These are phyloP conservation scores for Maniola hyperantus DNA, from an alignment of 2,888 invertebrate genomes.

Conservation along the genomic window DNA sequence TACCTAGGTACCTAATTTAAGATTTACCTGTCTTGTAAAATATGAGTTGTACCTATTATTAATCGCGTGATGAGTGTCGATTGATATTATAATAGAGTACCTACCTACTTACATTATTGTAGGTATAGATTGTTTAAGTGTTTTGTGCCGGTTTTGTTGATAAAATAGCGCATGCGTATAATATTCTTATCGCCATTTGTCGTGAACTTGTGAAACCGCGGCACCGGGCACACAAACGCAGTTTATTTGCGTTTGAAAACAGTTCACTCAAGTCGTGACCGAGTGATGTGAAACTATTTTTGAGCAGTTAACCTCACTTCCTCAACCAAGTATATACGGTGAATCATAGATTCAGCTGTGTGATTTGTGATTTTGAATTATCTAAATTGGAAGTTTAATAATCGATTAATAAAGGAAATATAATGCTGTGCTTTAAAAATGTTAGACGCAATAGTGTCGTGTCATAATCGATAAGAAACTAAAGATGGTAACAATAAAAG, in stretches of 20 bases:
- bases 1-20: no score
- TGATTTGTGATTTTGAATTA: constrained; percentile 9
- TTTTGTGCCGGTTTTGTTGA: no score
- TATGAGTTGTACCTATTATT: background rate
- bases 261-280: constrained; percentile 41
- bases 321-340: constrained; percentile 45
- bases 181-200: constrained; percentile 30
- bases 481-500: constrained; percentile 49
- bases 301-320: constrained; percentile 71
- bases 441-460: constrained; percentile 22
- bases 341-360: constrained; percentile 50
- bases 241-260: constrained; percentile 66
- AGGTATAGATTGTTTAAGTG: constrained; percentile 25
- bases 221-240: constrained; percentile 51
- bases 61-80: background rate
- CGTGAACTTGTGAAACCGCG: constrained; percentile 33
- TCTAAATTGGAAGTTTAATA: constrained; percentile 24
- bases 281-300: constrained; percentile 65
- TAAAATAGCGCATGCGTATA: constrained; percentile 34
- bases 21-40: background rate
- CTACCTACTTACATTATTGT: no score
- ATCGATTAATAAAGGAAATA: constrained; percentile 15
- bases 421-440: constrained; percentile 14
- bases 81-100: no score
- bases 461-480: constrained; percentile 60